phyloP scores from a whole-genome alignment of 2,888 invertebrate species.

The Amiota minor region DNA sequence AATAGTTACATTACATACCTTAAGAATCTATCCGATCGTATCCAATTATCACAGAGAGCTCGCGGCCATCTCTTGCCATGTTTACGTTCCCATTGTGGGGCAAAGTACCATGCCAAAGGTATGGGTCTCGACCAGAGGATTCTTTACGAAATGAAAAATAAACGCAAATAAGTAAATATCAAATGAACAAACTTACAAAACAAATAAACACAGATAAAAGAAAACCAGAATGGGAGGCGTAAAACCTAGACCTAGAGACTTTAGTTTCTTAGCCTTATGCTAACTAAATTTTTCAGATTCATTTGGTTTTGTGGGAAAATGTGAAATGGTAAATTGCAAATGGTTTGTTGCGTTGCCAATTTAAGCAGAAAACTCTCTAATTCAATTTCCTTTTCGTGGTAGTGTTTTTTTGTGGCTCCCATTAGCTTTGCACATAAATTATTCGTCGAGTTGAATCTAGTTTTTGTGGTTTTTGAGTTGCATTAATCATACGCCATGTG shows the following conservation, averaged over 20 bases:
- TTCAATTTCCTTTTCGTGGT: no score
- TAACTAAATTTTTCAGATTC: no score
- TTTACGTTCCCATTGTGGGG: slow-evolving; percentile 87
- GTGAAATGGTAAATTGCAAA: no score
- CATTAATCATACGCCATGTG: slow-evolving; percentile 41
- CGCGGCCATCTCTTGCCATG: slow-evolving; percentile 89
- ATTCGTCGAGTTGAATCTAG: not conserved
- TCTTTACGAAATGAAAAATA: slow-evolving; percentile 62
- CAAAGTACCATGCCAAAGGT: slow-evolving; percentile 94
- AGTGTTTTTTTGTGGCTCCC: no score
- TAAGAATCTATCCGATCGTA: slow-evolving; percentile 84
- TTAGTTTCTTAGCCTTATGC: no score
- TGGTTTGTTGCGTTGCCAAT: no score
- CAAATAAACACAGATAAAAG: slow-evolving; percentile 20
- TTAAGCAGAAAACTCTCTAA: no score
- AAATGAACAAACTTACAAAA: slow-evolving; percentile 14
- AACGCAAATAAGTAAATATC: slow-evolving; percentile 1
- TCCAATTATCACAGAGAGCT: slow-evolving; percentile 91
- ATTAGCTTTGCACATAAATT: not conserved
- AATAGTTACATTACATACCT: slow-evolving; percentile 71
- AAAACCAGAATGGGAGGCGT: no score
- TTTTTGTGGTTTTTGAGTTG: slow-evolving; percentile 9
- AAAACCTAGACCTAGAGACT: not conserved
- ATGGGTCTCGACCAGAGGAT: slow-evolving; percentile 93
- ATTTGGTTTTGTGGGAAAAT: no score